Evolutionary conservation across 2,888 invertebrate genomes (phyloP).

Genomic region (Vanessa cardui): DNA sequence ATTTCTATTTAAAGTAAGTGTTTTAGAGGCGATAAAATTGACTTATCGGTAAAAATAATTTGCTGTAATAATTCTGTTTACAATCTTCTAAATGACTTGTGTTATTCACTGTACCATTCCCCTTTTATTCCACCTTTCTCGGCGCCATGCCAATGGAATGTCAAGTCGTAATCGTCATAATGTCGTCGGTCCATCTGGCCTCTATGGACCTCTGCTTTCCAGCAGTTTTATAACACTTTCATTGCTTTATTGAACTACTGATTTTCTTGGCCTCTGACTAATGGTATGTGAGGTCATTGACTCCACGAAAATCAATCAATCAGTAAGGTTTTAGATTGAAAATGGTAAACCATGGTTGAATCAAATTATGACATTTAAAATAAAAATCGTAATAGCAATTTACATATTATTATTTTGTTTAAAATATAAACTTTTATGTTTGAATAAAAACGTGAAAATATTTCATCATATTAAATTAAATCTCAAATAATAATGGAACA

Average conservation of each 20-base stretch:
- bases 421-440: no score
- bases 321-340: background rate
- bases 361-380: no score
- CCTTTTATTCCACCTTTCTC: slow-evolving; percentile 39
- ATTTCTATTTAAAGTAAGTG: no score
- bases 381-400: no score
- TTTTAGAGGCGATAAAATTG: no score
- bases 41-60: no score
- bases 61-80: background rate
- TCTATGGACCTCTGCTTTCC: slow-evolving; percentile 28
- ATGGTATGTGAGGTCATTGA: background rate
- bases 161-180: slow-evolving; percentile 38
- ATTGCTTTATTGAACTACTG: slow-evolving; percentile 27
- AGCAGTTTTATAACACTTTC: slow-evolving; percentile 20
- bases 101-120: slow-evolving; percentile 22
- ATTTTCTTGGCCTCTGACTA: slow-evolving; percentile 20
- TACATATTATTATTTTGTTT: no score
- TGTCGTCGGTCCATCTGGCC: slow-evolving; percentile 38
- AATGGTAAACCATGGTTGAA: background rate
- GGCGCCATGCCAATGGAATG: slow-evolving; percentile 38
- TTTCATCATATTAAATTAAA: no score
- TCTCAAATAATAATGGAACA: no score
- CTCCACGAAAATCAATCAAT: background rate
- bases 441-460: no score
- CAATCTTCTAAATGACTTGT: slow-evolving; percentile 7